Percentiles rank a stretch among this genome's conserved stretches.
phyloP scores from a whole-genome alignment of 2,888 invertebrate genomes.

The Cataglyphis livida region DNA sequence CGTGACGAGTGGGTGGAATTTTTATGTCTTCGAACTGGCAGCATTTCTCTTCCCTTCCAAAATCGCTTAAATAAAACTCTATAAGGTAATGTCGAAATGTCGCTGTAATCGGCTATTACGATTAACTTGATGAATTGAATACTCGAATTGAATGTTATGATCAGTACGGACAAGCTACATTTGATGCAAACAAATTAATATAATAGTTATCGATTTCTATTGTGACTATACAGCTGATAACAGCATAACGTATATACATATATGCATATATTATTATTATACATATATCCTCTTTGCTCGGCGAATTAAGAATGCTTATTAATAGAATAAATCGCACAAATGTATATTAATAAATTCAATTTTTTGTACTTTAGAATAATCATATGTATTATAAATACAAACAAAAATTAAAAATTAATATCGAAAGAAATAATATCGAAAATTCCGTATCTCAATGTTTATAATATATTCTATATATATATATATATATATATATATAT shows the following conservation, averaged over 20 bases:
- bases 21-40: slow-evolving; percentile 56
- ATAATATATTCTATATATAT: background rate
- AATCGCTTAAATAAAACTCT: slow-evolving; percentile 44
- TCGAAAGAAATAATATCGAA: background rate
- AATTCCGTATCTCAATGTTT: background rate
- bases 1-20: slow-evolving; percentile 78
- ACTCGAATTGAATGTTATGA: slow-evolving; percentile 22
- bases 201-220: slow-evolving; percentile 48
- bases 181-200: slow-evolving; percentile 65
- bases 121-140: slow-evolving; percentile 61
- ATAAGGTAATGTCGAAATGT: slow-evolving; percentile 46
- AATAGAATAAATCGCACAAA: background rate
- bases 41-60: slow-evolving; percentile 29
- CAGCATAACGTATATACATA: background rate
- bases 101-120: slow-evolving; percentile 30
- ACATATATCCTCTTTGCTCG: background rate
- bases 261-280: too few species aligned
- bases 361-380: background rate
- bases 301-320: slow-evolving; percentile 13
- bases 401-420: background rate
- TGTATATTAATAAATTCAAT: slow-evolving; percentile 3
- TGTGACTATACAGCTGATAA: background rate
- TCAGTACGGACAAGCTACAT: slow-evolving; percentile 46
- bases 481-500: background rate
- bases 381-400: background rate